Evolutionary conservation across 2,797 vertebrate genomes (phyloP).

Genomic region (Avahi laniger): DNA sequence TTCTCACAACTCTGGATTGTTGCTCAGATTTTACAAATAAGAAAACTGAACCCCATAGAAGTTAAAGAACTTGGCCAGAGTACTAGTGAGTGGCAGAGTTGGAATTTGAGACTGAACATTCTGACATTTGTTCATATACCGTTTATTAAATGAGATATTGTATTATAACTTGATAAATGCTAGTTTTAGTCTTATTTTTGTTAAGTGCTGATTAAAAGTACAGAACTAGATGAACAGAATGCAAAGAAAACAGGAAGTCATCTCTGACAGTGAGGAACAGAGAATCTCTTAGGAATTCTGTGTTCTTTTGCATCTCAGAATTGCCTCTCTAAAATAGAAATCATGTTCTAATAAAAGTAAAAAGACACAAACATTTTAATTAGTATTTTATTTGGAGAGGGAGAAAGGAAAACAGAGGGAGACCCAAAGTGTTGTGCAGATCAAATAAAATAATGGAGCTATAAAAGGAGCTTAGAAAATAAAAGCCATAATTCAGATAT

Average conservation of each 20-base stretch:
- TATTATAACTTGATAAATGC: neutral
- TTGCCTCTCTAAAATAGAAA: slow-evolving; percentile 55
- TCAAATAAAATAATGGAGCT: neutral
- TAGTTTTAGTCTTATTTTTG: neutral
- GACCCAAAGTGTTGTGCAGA: neutral
- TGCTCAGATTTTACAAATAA: neutral
- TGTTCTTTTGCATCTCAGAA: slow-evolving; percentile 59
- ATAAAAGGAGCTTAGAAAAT: neutral
- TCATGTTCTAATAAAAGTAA: slow-evolving; percentile 43
- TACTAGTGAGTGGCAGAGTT: neutral
- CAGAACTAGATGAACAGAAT: neutral
- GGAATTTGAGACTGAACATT: neutral
- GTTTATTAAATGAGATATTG: neutral
- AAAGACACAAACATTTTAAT: slow-evolving; percentile 23
- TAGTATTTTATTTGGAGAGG: slow-evolving; percentile 36
- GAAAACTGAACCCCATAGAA: neutral
- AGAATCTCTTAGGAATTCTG: slow-evolving; percentile 47
- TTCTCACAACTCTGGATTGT: neutral
- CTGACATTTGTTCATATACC: neutral
- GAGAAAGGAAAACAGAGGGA: neutral
- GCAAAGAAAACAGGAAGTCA: slow-evolving; percentile 46
- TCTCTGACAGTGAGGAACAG: neutral
- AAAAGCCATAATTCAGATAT: neutral
- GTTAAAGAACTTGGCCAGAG: neutral
- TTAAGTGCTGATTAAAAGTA: neutral